Conservation (phyloP, 2,888 invertebrate species). For the Drosophila borborema region DNA sequence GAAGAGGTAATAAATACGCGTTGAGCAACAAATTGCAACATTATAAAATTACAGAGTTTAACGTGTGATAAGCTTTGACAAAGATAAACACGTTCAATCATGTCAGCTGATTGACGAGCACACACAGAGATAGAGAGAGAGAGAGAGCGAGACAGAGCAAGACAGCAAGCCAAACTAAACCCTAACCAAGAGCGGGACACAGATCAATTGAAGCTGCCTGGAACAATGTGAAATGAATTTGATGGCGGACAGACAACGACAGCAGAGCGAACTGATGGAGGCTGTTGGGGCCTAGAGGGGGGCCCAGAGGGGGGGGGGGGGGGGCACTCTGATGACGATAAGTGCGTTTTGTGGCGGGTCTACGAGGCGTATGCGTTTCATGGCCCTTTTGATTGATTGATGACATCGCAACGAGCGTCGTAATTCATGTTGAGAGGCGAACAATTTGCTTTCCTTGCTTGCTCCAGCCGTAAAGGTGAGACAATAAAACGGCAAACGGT, state of each 20-base stretch:
- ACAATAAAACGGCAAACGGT: conserved; percentile 62
- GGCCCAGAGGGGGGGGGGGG: neutral
- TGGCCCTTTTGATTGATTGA: conserved; percentile 70
- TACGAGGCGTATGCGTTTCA: conserved; percentile 63
- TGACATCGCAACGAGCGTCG: conserved; percentile 66
- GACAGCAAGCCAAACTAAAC: conserved; percentile 20
- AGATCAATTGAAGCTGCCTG: conserved; percentile 61
- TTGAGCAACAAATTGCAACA: conserved; percentile 52
- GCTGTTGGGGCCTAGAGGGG: neutral
- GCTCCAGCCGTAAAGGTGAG: conserved; percentile 57
- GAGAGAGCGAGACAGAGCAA: neutral
- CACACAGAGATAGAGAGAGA: conserved; percentile 7
- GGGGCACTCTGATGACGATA: conserved; percentile 42
- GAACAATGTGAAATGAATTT: conserved; percentile 38
- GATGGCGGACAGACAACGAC: conserved; percentile 36
- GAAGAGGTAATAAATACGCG: conserved; percentile 41
- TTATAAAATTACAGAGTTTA: conserved; percentile 57
- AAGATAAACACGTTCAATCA: conserved; percentile 66
- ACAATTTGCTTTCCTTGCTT: conserved; percentile 60
- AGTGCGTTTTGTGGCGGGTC: conserved; percentile 53
- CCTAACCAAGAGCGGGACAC: conserved; percentile 27
- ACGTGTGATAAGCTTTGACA: conserved; percentile 61
- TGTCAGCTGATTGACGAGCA: conserved; percentile 61
- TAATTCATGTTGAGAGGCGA: conserved; percentile 75
- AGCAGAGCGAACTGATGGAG: neutral